A percentile compares a stretch with the other conserved stretches of the same genome.
Evolutionary conservation across 2,888 invertebrate species (phyloP).

Genomic region (Cataglyphis rosenhaueri): DNA sequence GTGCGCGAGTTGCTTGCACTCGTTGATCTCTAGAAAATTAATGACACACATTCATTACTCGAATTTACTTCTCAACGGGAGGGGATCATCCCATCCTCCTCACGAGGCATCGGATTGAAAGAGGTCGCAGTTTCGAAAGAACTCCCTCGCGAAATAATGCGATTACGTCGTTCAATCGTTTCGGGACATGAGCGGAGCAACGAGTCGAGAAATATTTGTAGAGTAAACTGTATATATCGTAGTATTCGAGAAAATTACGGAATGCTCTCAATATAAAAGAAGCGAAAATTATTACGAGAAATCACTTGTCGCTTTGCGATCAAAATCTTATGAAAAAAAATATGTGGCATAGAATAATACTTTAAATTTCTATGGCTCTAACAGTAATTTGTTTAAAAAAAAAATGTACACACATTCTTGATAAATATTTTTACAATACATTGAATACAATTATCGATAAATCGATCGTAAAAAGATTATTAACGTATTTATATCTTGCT

Average conservation of each 20-base stretch:
- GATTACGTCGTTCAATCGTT: slow-evolving; percentile 54
- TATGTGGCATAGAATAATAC: not conserved
- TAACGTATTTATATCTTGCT: not conserved
- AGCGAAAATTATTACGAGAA: slow-evolving; percentile 20
- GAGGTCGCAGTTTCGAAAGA: slow-evolving; percentile 24
- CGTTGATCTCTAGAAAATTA: slow-evolving; percentile 31
- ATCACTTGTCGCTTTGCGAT: not conserved
- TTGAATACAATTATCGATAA: not conserved
- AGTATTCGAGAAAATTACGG: slow-evolving; percentile 35
- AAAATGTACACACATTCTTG: not conserved
- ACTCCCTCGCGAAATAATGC: slow-evolving; percentile 36
- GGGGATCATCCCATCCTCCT: slow-evolving; percentile 24
- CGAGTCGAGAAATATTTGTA: slow-evolving; percentile 25
- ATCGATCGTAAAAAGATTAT: not conserved
- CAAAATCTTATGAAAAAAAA: not conserved
- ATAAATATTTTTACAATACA: not conserved
- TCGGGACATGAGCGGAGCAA: slow-evolving; percentile 40
- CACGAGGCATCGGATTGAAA: slow-evolving; percentile 21
- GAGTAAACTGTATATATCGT: slow-evolving; percentile 32
- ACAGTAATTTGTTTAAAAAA: not conserved
- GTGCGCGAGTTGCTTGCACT: slow-evolving; percentile 6
- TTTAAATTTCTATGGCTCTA: not conserved
- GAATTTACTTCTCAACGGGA: slow-evolving; percentile 42
- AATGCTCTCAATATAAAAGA: slow-evolving; percentile 23
- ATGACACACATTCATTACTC: slow-evolving; percentile 36